Evolutionary conservation across 1,140 invertebrate species (phyloP).

Genomic region (Geopemphigus sp.): DNA sequence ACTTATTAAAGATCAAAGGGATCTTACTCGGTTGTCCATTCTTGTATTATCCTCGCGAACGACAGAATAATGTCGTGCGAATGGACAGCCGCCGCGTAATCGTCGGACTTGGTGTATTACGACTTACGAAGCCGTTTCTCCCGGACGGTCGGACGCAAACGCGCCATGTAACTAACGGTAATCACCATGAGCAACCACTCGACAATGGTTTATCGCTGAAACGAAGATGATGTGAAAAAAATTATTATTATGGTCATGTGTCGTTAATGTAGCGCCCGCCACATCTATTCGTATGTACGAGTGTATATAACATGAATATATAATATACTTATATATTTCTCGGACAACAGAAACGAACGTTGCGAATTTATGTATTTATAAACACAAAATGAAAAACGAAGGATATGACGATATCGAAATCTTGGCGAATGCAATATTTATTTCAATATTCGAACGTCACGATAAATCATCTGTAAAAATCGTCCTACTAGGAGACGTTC

Average conservation of each 20-base stretch:
- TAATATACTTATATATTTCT: neutral
- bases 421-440: neutral
- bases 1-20: conserved; percentile 9
- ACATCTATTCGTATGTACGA: neutral
- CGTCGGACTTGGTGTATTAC: conserved; percentile 14
- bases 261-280: conserved; percentile 15
- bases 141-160: neutral
- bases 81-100: conserved; percentile 1
- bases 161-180: neutral
- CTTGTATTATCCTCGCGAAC: neutral
- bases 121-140: neutral
- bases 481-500: neutral
- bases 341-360: neutral
- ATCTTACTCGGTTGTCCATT: conserved; percentile 2
- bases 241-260: neutral
- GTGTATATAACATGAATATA: neutral
- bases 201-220: conserved; percentile 18
- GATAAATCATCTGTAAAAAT: neutral
- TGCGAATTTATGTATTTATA: neutral
- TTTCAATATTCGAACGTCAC: neutral
- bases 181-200: conserved; percentile 16
- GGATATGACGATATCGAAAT: neutral
- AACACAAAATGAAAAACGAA: neutral
- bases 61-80: neutral
- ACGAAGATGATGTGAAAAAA: conserved; percentile 23